Evolutionary conservation across 1,140 invertebrate genomes (phyloP).

Genomic region (Phymastichus coffea): DNA sequence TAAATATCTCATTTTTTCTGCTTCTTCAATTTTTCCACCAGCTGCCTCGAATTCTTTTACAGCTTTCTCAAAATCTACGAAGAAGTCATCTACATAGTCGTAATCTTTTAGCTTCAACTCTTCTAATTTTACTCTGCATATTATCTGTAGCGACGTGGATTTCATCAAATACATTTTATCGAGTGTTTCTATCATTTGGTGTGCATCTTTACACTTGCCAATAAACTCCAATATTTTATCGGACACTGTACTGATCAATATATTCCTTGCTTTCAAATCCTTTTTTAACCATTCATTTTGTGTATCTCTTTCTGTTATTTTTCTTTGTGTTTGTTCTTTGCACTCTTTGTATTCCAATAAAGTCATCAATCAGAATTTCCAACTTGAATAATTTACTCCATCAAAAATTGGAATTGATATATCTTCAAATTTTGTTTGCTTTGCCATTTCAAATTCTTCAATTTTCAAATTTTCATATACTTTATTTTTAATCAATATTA

Average conservation of each 20-base stretch:
- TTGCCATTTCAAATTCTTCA: background rate
- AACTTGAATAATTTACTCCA: constrained; percentile 16
- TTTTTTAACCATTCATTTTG: constrained; percentile 14
- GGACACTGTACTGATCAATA: constrained; percentile 27
- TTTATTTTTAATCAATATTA: too few species aligned
- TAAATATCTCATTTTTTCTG: constrained; percentile 45
- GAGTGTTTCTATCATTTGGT: constrained; percentile 24
- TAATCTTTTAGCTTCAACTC: constrained; percentile 31
- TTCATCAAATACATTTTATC: constrained; percentile 25
- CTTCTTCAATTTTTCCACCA: constrained; percentile 39
- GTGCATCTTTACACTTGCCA: background rate
- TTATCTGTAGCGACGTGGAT: constrained; percentile 32
- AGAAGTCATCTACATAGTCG: constrained; percentile 39
- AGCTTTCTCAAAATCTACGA: constrained; percentile 44
- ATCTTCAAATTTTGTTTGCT: background rate
- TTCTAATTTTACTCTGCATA: constrained; percentile 30
- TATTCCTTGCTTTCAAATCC: constrained; percentile 28
- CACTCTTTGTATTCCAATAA: constrained; percentile 21
- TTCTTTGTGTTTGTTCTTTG: constrained; percentile 2
- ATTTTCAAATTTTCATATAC: too few species aligned
- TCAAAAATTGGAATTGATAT: constrained; percentile 3
- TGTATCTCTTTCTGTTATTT: constrained; percentile 4
- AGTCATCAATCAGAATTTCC: constrained; percentile 17
- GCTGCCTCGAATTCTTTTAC: constrained; percentile 41
- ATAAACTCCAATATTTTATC: constrained; percentile 30